Conservation (phyloP, 1,140 invertebrate species). For the Drosophila lini region DNA sequence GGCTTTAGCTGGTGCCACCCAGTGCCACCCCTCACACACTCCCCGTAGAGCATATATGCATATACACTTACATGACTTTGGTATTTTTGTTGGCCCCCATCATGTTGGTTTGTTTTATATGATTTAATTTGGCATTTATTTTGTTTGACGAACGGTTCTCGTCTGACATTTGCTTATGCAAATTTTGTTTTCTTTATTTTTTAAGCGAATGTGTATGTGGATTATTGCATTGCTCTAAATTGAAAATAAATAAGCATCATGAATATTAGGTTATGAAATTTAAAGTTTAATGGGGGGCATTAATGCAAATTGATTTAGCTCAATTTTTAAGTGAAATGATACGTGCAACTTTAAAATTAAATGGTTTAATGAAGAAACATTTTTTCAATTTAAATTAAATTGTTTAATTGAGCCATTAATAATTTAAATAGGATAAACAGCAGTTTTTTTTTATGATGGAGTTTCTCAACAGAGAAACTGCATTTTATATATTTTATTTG, state of each 20-base stretch:
- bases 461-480: neutral
- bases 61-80: constrained; percentile 18
- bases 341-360: neutral
- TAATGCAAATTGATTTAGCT: constrained; percentile 9
- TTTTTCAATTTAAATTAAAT: neutral
- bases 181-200: constrained; percentile 44
- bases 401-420: constrained; percentile 1
- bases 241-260: constrained; percentile 11
- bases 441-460: neutral
- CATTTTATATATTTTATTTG: too few species aligned
- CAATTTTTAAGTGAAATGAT: neutral
- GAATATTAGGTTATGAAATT: constrained; percentile 1
- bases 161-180: constrained; percentile 61
- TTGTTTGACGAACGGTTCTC: constrained; percentile 43
- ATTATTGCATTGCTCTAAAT: constrained; percentile 17
- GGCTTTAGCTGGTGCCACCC: constrained; percentile 26
- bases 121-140: constrained; percentile 68
- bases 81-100: constrained; percentile 15
- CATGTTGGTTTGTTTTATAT: constrained; percentile 62
- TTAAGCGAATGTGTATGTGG: constrained; percentile 1
- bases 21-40: neutral
- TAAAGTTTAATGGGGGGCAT: neutral
- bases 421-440: neutral
- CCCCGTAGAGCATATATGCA: constrained; percentile 2
- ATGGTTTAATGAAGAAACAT: neutral